These are phyloP conservation scores for Acanthaster planci DNA, from an alignment of 35 echinoderm and acorn worm genomes.

Conservation along the genomic window DNA sequence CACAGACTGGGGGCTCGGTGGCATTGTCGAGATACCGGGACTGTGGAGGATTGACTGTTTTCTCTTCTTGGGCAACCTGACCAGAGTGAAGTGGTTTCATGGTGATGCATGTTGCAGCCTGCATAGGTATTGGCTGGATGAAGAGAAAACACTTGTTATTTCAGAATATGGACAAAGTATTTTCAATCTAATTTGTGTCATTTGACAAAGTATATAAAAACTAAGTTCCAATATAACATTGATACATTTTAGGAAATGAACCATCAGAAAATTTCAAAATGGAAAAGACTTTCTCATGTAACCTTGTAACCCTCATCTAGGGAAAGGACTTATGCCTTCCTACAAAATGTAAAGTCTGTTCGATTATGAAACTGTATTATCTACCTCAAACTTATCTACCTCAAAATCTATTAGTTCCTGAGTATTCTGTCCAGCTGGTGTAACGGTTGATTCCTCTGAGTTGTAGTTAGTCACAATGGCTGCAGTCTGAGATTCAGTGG, in stretches of 20 bases:
- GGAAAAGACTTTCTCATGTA: too few species aligned
- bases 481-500: not conserved
- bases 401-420: constrained; percentile 45
- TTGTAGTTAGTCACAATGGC: not conserved
- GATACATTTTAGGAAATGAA: too few species aligned
- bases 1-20: not conserved
- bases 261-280: too few species aligned
- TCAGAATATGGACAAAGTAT: too few species aligned
- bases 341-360: too few species aligned
- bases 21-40: not conserved
- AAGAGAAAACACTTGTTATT: too few species aligned
- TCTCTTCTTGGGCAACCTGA: not conserved
- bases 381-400: constrained; percentile 7
- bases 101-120: not conserved
- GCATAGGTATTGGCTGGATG: constrained; percentile 27
- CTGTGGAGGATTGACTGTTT: too few species aligned
- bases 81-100: not conserved
- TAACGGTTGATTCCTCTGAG: not conserved
- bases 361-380: not conserved
- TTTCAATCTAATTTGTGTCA: not conserved
- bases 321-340: too few species aligned
- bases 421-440: not conserved
- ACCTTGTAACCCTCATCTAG: too few species aligned
- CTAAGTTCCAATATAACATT: too few species aligned
- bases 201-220: not conserved